Evolutionary conservation across 2,113 vertebrate species (phyloP).

Genomic region (Marmota monax): DNA sequence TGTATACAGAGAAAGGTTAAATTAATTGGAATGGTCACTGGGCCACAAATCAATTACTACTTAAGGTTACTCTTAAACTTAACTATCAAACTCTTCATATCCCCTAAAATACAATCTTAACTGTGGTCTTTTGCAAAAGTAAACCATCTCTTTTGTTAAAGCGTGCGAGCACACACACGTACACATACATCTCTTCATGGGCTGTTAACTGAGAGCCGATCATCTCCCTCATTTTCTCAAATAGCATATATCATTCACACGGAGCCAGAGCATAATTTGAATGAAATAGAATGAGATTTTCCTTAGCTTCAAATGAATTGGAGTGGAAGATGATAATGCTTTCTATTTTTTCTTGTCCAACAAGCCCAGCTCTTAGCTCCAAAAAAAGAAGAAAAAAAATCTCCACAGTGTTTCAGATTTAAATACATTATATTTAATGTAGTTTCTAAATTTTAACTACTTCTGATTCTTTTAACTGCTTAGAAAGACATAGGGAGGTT

Average conservation of each 20-base stretch:
- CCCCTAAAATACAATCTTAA: background rate
- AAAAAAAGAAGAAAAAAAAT: background rate
- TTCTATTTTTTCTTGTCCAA: slow-evolving; percentile 49
- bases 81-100: slow-evolving; percentile 20
- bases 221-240: slow-evolving; percentile 70
- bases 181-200: background rate
- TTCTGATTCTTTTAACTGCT: slow-evolving; percentile 51
- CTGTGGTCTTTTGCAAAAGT: slow-evolving; percentile 31
- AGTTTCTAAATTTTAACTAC: slow-evolving; percentile 64
- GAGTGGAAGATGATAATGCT: slow-evolving; percentile 57
- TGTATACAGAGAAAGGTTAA: background rate
- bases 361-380: slow-evolving; percentile 35
- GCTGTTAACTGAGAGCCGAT: slow-evolving; percentile 34
- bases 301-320: slow-evolving; percentile 62
- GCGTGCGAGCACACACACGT: background rate
- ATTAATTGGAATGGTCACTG: slow-evolving; percentile 64
- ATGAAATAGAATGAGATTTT: slow-evolving; percentile 69
- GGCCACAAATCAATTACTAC: slow-evolving; percentile 52
- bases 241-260: slow-evolving; percentile 64
- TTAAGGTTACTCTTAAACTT: slow-evolving; percentile 1
- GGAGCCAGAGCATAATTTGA: slow-evolving; percentile 68
- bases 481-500: background rate
- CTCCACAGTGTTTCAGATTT: slow-evolving; percentile 50
- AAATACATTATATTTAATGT: slow-evolving; percentile 53
- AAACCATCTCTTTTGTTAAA: background rate